These are phyloP conservation scores for Drosophila algonquin DNA, from an alignment of 2,888 invertebrate genomes.

Conservation along the genomic window DNA sequence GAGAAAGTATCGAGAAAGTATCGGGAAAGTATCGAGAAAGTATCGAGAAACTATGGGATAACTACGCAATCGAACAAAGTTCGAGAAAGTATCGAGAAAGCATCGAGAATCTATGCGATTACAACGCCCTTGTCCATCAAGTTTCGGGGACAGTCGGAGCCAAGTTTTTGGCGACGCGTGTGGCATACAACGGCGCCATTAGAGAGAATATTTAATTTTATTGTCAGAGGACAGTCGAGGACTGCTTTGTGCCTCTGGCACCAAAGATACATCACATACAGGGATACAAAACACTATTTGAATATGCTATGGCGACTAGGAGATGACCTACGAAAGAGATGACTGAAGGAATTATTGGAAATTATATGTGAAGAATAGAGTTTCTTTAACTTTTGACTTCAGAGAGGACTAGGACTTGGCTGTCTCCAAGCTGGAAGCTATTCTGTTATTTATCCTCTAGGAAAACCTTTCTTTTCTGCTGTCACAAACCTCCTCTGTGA, in stretches of 20 bases:
- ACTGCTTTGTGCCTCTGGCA: slow-evolving; percentile 43
- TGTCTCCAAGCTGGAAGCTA: no score
- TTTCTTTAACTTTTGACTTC: no score
- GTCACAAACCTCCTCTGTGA: not conserved
- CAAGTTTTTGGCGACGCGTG: slow-evolving; percentile 47
- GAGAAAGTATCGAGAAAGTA: not conserved
- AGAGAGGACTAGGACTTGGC: not conserved
- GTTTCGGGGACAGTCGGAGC: not conserved
- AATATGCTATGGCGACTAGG: not conserved
- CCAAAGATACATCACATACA: slow-evolving; percentile 62
- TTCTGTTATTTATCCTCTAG: no score
- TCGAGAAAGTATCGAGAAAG: no score
- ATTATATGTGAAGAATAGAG: not conserved
- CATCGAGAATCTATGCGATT: slow-evolving; percentile 1
- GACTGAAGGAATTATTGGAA: no score
- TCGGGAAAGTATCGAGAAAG: no score
- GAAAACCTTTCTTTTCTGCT: not conserved
- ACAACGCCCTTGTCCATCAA: slow-evolving; percentile 4
- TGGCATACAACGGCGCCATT: slow-evolving; percentile 66
- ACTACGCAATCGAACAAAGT: not conserved
- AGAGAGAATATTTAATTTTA: slow-evolving; percentile 79
- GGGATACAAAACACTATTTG: not conserved
- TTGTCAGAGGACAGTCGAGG: slow-evolving; percentile 47
- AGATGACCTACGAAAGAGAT: no score
- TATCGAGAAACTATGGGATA: not conserved